Percentiles rank a stretch among this genome's conserved stretches.
These are phyloP conservation scores for Macrophya annulata DNA, from an alignment of 2,888 invertebrate genomes.

Conservation along the genomic window DNA sequence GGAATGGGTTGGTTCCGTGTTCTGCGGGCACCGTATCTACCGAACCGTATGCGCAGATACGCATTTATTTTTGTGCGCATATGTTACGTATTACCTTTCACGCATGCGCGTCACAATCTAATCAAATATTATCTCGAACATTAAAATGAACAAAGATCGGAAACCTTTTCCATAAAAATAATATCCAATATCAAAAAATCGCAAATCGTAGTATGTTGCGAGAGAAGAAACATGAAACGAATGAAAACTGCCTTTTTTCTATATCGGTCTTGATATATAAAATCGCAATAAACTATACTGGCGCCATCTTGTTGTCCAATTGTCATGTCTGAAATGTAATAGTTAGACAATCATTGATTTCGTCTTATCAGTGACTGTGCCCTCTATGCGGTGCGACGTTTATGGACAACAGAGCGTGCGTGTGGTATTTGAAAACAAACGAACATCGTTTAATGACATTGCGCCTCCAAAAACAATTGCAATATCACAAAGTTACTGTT, in stretches of 20 bases:
- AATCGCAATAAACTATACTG: not conserved
- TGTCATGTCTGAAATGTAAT: not conserved
- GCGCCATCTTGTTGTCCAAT: not conserved
- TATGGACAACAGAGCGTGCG: not conserved
- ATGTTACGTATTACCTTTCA: constrained; percentile 35
- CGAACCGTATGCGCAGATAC: constrained; percentile 34
- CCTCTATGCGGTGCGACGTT: not conserved
- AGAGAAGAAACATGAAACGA: not conserved
- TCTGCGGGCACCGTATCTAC: constrained; percentile 40
- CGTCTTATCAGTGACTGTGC: not conserved
- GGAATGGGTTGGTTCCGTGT: constrained; percentile 62
- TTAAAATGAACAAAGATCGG: not conserved
- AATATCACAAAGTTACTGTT: not conserved
- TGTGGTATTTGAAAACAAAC: constrained; percentile 3
- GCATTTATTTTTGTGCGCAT: constrained; percentile 51
- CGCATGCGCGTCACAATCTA: constrained; percentile 21
- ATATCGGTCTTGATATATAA: too few relatives aligned
- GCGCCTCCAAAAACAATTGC: not conserved
- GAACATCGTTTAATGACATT: not conserved
- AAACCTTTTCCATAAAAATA: not conserved
- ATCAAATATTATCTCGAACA: not conserved
- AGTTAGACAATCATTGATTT: not conserved
- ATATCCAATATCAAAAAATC: not conserved
- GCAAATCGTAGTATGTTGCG: not conserved
- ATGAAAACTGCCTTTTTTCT: not conserved